phyloP scores from a whole-genome alignment of 2,113 vertebrate genomes.

The Petroica traversi region DNA sequence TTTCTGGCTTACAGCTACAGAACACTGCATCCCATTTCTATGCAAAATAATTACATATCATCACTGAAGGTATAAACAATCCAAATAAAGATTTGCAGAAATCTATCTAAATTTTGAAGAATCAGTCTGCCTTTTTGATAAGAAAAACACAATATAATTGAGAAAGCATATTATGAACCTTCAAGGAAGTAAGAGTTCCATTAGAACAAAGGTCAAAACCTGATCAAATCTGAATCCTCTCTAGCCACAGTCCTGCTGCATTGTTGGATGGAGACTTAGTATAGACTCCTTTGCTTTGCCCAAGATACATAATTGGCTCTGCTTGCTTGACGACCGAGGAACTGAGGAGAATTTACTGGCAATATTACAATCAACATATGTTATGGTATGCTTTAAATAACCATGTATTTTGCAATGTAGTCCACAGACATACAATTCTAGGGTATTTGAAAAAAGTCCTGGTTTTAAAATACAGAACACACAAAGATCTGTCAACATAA shows the following conservation, averaged over 20 bases:
- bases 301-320: accelerated
- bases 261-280: neutral
- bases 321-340: neutral
- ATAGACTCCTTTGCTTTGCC: neutral
- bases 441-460: neutral
- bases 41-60: neutral
- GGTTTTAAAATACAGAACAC: neutral
- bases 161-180: neutral
- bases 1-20: neutral
- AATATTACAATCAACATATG: neutral
- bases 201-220: neutral
- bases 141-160: neutral
- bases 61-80: neutral
- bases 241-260: neutral
- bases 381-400: neutral
- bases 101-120: neutral
- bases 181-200: neutral
- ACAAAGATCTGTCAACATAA: neutral
- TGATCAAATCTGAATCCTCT: neutral
- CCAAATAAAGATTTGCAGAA: neutral
- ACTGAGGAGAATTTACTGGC: neutral
- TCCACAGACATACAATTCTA: neutral
- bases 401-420: neutral
- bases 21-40: neutral
- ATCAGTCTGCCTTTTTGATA: neutral